Evolutionary conservation across 2,113 vertebrate species (phyloP).

Genomic region (Trogon melanurus): DNA sequence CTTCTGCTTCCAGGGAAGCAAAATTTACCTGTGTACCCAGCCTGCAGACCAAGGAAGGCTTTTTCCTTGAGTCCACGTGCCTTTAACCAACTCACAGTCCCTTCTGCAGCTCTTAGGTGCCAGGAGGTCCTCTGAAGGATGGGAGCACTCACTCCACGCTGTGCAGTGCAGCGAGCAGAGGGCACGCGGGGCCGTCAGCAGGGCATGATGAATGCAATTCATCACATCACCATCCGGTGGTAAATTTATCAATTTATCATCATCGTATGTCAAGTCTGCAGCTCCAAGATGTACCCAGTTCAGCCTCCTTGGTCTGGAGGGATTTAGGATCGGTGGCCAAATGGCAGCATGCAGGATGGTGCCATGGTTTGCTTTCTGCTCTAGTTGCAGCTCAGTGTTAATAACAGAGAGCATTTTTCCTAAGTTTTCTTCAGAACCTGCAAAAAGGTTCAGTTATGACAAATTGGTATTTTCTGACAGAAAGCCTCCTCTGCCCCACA

Average conservation of each 20-base stretch:
- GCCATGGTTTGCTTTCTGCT: not conserved
- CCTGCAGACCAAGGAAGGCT: not conserved
- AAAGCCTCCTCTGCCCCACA: not conserved
- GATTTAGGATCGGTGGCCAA: not conserved
- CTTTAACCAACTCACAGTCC: not conserved
- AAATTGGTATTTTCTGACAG: not conserved
- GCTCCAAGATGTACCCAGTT: not conserved
- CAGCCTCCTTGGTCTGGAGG: not conserved
- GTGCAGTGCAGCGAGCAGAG: fast-evolving
- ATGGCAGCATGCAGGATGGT: fast-evolving
- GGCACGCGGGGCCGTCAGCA: fast-evolving
- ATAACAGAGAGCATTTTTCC: not conserved
- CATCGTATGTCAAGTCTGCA: not conserved
- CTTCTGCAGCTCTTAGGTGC: not conserved
- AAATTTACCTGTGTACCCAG: not conserved
- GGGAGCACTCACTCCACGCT: fast-evolving
- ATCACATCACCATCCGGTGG: not conserved
- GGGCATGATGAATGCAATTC: not conserved
- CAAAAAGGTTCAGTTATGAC: not conserved
- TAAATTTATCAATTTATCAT: not conserved
- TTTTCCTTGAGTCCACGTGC: fast-evolving
- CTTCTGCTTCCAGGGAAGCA: not conserved
- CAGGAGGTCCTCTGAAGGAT: not conserved
- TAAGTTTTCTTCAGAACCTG: not conserved
- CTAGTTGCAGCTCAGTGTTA: not conserved